Percentiles rank a stretch among this genome's conserved stretches.
These are phyloP conservation scores for Thysanoteuthis rhombus DNA, from an alignment of 2,888 invertebrate genomes.

Conservation along the genomic window DNA sequence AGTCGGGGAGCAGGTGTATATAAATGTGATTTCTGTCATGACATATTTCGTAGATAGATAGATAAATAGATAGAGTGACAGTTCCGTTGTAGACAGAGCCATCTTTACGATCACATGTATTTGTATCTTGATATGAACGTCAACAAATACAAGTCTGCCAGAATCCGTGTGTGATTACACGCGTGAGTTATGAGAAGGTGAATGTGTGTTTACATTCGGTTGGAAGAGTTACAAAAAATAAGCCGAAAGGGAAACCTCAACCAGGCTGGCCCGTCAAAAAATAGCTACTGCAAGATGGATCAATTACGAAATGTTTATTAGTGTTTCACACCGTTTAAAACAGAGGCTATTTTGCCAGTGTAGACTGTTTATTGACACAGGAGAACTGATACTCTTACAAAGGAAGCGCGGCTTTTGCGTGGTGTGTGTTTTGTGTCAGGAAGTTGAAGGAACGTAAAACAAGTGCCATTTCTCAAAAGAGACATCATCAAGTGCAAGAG, in stretches of 20 bases:
- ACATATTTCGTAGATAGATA: too few species aligned
- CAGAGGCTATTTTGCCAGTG: background rate
- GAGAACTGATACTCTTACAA: background rate
- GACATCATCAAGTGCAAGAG: background rate
- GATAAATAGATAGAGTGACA: background rate
- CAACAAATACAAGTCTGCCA: background rate
- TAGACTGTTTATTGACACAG: background rate
- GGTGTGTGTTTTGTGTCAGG: background rate
- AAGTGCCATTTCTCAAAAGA: background rate
- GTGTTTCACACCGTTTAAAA: background rate
- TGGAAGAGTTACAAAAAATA: background rate
- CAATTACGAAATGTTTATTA: background rate
- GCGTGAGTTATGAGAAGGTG: constrained; percentile 18
- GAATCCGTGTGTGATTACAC: background rate
- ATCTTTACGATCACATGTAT: background rate
- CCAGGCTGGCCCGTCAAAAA: too few species aligned
- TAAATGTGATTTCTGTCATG: too few species aligned
- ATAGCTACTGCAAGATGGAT: background rate
- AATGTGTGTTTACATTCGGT: background rate
- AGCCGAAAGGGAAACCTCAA: too few species aligned
- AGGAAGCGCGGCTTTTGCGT: background rate
- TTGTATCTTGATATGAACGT: background rate
- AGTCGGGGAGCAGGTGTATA: too few species aligned
- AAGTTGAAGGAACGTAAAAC: background rate
- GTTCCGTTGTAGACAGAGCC: background rate